Evolutionary conservation across 2,113 vertebrate genomes (phyloP).

Genomic region (Perca flavescens): DNA sequence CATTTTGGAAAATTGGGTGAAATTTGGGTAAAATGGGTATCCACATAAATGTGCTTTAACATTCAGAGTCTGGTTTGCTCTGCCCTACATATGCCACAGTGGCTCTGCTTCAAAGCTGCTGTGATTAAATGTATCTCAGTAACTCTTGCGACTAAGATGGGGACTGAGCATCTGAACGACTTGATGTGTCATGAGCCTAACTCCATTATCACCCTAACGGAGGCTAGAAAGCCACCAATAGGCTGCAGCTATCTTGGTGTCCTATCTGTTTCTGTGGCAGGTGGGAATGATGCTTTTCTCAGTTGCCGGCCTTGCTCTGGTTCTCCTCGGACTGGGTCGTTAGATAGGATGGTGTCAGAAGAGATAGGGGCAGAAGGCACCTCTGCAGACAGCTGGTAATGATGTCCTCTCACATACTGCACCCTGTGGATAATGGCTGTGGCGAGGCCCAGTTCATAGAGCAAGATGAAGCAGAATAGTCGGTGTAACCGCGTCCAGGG

Average conservation of each 20-base stretch:
- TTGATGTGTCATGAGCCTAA: conserved; percentile 52
- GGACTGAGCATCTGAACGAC: conserved; percentile 54
- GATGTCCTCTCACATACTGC: conserved; percentile 75
- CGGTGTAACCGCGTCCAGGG: conserved; percentile 41
- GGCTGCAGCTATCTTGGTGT: conserved; percentile 61
- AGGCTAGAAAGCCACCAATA: conserved; percentile 50
- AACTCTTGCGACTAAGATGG: conserved; percentile 37
- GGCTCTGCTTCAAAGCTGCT: conserved; percentile 14
- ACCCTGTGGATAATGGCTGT: conserved; percentile 71
- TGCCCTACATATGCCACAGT: background rate
- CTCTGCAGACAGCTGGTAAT: conserved; percentile 76
- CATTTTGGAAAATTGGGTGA: no score
- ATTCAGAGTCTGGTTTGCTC: conserved; percentile 5
- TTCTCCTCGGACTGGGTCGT: conserved; percentile 49
- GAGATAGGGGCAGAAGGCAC: conserved; percentile 61
- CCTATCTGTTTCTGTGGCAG: conserved; percentile 80
- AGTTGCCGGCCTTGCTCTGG: conserved; percentile 43
- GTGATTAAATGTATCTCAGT: conserved; percentile 46
- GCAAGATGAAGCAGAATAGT: conserved; percentile 63
- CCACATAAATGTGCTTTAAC: background rate
- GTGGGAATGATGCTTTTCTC: conserved; percentile 84
- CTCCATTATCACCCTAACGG: conserved; percentile 71
- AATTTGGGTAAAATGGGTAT: background rate
- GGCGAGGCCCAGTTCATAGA: conserved; percentile 36
- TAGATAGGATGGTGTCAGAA: conserved; percentile 64